Conservation (phyloP, 2,113 vertebrate species). For the Antechinus stuartii region DNA sequence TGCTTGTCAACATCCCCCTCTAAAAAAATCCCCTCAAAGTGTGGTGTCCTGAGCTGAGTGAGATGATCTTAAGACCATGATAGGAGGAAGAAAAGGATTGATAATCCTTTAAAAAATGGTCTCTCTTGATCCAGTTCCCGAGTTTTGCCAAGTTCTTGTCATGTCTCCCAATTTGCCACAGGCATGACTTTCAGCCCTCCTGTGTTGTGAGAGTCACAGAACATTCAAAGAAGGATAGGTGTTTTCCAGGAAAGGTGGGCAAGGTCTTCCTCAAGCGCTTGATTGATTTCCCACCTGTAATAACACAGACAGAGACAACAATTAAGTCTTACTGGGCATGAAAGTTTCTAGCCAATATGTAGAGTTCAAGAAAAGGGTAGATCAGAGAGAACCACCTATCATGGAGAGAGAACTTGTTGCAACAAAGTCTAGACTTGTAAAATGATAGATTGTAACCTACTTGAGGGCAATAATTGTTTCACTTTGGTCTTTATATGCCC, state of each 20-base stretch:
- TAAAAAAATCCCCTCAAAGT: neutral
- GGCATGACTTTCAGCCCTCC: neutral
- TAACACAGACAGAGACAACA: neutral
- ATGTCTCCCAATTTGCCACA: neutral
- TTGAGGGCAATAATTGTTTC: neutral
- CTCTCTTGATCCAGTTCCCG: neutral
- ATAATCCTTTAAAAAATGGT: neutral
- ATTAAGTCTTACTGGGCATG: neutral
- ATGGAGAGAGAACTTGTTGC: neutral
- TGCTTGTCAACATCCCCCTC: neutral
- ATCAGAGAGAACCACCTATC: neutral
- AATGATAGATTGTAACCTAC: neutral
- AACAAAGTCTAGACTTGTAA: neutral
- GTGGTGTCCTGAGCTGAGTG: neutral
- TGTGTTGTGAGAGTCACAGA: neutral
- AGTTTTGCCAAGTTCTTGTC: neutral
- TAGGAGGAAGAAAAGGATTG: neutral
- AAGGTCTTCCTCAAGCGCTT: neutral
- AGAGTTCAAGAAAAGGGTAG: neutral
- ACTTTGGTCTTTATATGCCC: neutral
- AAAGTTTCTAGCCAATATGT: neutral
- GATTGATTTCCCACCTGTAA: neutral
- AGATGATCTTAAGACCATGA: neutral
- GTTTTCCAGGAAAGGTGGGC: neutral
- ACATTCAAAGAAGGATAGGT: neutral